Conservation (phyloP, 2,888 invertebrate genomes). For the Xiphydria camelus region DNA sequence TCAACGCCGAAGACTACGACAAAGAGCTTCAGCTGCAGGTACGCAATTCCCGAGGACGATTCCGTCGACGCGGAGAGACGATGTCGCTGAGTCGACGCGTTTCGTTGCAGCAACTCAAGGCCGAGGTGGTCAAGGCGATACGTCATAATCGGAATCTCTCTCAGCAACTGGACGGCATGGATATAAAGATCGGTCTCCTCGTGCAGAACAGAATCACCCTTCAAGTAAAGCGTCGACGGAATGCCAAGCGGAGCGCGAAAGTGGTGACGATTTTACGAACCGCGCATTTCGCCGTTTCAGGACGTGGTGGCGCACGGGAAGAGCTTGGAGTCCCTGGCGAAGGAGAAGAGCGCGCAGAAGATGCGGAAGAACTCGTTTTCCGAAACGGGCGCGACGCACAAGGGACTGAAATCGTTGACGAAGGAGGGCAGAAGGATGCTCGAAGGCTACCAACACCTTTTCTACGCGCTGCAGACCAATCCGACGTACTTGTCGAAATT, state of each 20-base stretch:
- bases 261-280: slow-evolving; percentile 4
- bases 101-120: slow-evolving; percentile 63
- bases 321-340: slow-evolving; percentile 67
- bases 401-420: slow-evolving; percentile 71
- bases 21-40: slow-evolving; percentile 69
- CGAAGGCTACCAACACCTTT: slow-evolving; percentile 75
- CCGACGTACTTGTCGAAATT: slow-evolving; percentile 74
- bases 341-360: slow-evolving; percentile 58
- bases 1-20: slow-evolving; percentile 73
- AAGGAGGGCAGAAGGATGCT: slow-evolving; percentile 71
- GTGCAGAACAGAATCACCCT: slow-evolving; percentile 78
- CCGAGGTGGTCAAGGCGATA: slow-evolving; percentile 74
- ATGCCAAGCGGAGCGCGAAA: no score
- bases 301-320: slow-evolving; percentile 75
- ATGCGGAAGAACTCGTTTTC: slow-evolving; percentile 50
- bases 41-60: no score
- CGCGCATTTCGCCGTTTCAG: slow-evolving; percentile 46
- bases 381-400: slow-evolving; percentile 54
- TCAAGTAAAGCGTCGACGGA: slow-evolving; percentile 57
- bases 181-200: slow-evolving; percentile 78
- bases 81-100: no score
- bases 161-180: slow-evolving; percentile 74
- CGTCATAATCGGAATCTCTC: slow-evolving; percentile 74
- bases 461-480: slow-evolving; percentile 77
- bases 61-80: no score